Conservation (phyloP, 2,797 vertebrate species). For the Bradypus variegatus region DNA sequence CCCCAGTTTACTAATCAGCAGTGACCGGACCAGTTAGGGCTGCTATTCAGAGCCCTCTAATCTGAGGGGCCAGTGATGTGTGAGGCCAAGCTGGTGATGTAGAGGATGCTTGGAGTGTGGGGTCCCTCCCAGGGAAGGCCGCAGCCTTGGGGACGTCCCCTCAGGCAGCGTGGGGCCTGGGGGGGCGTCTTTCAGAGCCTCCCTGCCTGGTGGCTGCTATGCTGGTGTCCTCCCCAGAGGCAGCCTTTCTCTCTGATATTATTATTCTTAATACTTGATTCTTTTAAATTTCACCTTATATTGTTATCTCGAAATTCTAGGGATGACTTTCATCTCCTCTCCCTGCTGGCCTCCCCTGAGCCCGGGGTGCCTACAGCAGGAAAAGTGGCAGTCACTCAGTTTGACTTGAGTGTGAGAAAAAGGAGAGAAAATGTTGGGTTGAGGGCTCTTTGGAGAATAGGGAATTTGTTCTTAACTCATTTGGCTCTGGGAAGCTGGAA, state of each 20-base stretch:
- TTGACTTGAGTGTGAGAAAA: neutral
- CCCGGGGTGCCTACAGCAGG: neutral
- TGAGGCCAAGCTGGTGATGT: neutral
- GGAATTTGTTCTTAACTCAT: neutral
- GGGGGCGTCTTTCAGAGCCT: neutral
- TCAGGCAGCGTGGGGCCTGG: neutral
- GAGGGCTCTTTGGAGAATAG: neutral
- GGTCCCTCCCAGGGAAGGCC: neutral
- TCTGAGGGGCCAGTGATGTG: neutral
- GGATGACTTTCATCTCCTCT: neutral
- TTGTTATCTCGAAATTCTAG: neutral
- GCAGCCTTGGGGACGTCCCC: neutral
- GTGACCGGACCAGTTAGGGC: neutral
- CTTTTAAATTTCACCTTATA: neutral
- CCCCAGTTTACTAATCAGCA: fast-evolving
- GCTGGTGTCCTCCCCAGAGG: neutral
- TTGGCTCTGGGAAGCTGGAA: neutral
- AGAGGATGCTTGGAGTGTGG: neutral
- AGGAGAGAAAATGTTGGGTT: neutral
- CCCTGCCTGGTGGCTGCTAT: too few relatives aligned
- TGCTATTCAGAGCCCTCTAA: too few relatives aligned
- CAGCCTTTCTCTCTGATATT: neutral
- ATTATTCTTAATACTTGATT: neutral
- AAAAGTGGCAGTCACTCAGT: fast-evolving
- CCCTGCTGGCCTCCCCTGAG: neutral